Conservation (phyloP, 1,140 invertebrate genomes). For the Drosophila athabasca region DNA sequence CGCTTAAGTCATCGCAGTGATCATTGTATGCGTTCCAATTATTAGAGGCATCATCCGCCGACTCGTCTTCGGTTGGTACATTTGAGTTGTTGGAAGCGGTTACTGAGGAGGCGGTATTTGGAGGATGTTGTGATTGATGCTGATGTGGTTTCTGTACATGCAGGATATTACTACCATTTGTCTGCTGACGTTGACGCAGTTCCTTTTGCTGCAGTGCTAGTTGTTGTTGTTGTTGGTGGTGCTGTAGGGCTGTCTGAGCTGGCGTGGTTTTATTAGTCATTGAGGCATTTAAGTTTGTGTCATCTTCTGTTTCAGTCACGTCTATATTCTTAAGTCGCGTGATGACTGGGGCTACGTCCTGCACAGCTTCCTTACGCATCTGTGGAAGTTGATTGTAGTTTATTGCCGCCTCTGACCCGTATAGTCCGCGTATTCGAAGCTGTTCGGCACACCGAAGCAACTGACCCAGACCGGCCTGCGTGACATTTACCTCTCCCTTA, state of each 20-base stretch:
- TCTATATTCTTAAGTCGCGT: conserved; percentile 31
- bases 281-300: conserved; percentile 72
- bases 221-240: conserved; percentile 34
- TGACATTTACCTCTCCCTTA: conserved; percentile 93
- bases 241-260: conserved; percentile 44
- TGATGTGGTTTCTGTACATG: conserved; percentile 39
- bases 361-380: conserved; percentile 28
- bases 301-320: conserved; percentile 64
- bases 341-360: conserved; percentile 13
- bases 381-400: conserved; percentile 82
- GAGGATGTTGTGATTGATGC: conserved; percentile 25
- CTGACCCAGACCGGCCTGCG: conserved; percentile 91
- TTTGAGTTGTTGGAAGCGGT: conserved; percentile 60
- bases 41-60: conserved; percentile 62
- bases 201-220: conserved; percentile 42
- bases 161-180: conserved; percentile 54
- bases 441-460: conserved; percentile 92
- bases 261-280: conserved; percentile 63
- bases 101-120: conserved; percentile 22
- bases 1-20: conserved; percentile 53
- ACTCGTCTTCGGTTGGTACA: conserved; percentile 64
- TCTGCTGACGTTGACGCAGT: conserved; percentile 46
- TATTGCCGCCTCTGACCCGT: conserved; percentile 84
- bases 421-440: conserved; percentile 88
- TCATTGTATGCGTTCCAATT: conserved; percentile 65